Evolutionary conservation across 2,888 invertebrate species (phyloP).

Genomic region (Eugnorisma glareosa): DNA sequence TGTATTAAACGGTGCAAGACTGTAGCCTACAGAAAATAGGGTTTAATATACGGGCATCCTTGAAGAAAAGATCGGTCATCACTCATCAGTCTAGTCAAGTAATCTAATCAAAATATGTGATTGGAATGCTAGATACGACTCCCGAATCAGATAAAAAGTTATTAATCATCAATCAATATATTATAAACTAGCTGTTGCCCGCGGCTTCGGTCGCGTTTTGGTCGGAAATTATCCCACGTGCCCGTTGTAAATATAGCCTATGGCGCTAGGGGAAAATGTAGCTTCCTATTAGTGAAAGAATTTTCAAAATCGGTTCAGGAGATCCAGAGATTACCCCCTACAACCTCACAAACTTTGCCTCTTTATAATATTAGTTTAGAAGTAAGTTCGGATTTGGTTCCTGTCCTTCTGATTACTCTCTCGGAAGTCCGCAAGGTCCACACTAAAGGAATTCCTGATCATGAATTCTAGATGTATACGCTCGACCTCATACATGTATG

Average conservation of each 20-base stretch:
- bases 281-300: too few species aligned
- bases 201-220: too few species aligned
- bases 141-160: slow-evolving; percentile 12
- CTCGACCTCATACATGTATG: slow-evolving; percentile 47
- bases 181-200: too few species aligned
- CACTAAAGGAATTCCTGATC: slow-evolving; percentile 19
- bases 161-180: slow-evolving; percentile 30
- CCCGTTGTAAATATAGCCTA: too few species aligned
- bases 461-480: slow-evolving; percentile 46
- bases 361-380: too few species aligned
- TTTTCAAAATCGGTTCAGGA: too few species aligned
- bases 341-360: too few species aligned
- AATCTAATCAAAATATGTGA: slow-evolving; percentile 42
- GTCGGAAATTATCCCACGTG: too few species aligned
- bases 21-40: background rate
- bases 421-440: slow-evolving; percentile 31
- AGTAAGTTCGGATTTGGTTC: too few species aligned
- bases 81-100: background rate
- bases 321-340: too few species aligned
- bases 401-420: background rate
- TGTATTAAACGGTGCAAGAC: background rate
- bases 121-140: slow-evolving; percentile 35
- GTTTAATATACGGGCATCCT: background rate
- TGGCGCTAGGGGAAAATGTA: too few species aligned
- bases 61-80: slow-evolving; percentile 14